These are phyloP conservation scores for Hystrix brachyura DNA, from an alignment of 2,113 vertebrate genomes.

Conservation along the genomic window DNA sequence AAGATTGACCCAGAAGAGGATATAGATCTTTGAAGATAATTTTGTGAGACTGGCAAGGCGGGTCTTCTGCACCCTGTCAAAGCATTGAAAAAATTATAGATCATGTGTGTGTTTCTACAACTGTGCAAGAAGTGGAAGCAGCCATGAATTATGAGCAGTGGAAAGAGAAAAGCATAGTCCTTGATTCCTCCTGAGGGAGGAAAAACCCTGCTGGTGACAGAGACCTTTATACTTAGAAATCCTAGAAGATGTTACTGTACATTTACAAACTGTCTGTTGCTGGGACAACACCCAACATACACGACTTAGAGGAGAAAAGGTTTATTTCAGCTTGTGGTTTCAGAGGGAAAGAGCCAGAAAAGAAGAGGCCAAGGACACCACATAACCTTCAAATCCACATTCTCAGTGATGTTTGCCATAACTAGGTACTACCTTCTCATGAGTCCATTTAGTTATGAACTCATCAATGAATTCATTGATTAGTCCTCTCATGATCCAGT, in stretches of 20 bases:
- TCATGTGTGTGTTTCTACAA: background rate
- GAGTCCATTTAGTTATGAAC: background rate
- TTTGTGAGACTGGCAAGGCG: background rate
- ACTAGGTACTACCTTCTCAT: background rate
- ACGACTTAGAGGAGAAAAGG: background rate
- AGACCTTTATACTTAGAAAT: background rate
- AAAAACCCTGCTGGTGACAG: background rate
- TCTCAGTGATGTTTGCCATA: background rate
- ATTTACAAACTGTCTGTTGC: background rate
- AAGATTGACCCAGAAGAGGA: background rate
- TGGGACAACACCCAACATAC: background rate
- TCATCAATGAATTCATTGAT: background rate
- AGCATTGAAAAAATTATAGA: background rate
- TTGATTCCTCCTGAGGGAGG: background rate
- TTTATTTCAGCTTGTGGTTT: background rate
- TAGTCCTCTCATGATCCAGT: background rate
- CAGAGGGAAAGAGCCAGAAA: background rate
- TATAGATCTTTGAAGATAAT: background rate
- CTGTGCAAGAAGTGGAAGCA: background rate
- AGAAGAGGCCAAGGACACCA: background rate
- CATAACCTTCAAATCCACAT: background rate
- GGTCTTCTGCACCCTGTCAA: background rate
- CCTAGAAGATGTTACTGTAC: background rate
- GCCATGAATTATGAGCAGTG: background rate
- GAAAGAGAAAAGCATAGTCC: background rate